phyloP scores from a whole-genome alignment of 2,888 invertebrate genomes.

The Bellardia pandia region DNA sequence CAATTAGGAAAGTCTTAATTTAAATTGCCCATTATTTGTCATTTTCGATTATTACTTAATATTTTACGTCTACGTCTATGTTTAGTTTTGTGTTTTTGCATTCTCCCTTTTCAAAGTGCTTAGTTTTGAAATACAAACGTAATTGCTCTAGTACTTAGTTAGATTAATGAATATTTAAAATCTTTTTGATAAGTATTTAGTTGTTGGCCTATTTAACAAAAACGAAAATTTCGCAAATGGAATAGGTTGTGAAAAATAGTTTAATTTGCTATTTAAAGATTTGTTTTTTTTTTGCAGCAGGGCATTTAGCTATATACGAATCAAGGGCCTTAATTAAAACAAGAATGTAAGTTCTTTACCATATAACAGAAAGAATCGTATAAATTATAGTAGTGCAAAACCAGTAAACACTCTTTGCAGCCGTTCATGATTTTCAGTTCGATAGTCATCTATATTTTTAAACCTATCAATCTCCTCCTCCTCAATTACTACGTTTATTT shows the following conservation, averaged over 20 bases:
- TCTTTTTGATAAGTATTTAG: background rate
- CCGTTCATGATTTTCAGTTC: too few relatives aligned
- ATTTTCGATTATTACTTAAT: conserved; percentile 29
- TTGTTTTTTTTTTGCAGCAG: too few relatives aligned
- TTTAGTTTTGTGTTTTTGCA: background rate
- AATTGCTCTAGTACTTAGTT: conserved; percentile 48
- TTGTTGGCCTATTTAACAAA: conserved; percentile 19
- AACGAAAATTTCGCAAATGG: background rate
- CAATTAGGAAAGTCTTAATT: conserved; percentile 57
- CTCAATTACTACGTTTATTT: too few relatives aligned
- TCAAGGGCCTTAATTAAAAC: too few relatives aligned
- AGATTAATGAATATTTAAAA: conserved; percentile 35
- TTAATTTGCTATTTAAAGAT: background rate
- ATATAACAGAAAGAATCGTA: too few relatives aligned
- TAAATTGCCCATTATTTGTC: conserved; percentile 58
- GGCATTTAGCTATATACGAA: too few relatives aligned
- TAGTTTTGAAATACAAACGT: conserved; percentile 20
- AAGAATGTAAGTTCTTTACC: too few relatives aligned
- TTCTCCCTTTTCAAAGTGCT: background rate
- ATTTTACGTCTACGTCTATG: background rate
- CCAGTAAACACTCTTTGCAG: too few relatives aligned
- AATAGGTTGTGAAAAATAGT: background rate
- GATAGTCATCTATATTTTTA: too few relatives aligned
- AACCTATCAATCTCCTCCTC: too few relatives aligned
- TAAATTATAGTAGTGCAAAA: too few relatives aligned